A percentile compares a stretch with the other conserved stretches of the same genome.
These are phyloP conservation scores for Tanytarsus gracilentus DNA, from an alignment of 2,888 invertebrate species.

Conservation along the genomic window DNA sequence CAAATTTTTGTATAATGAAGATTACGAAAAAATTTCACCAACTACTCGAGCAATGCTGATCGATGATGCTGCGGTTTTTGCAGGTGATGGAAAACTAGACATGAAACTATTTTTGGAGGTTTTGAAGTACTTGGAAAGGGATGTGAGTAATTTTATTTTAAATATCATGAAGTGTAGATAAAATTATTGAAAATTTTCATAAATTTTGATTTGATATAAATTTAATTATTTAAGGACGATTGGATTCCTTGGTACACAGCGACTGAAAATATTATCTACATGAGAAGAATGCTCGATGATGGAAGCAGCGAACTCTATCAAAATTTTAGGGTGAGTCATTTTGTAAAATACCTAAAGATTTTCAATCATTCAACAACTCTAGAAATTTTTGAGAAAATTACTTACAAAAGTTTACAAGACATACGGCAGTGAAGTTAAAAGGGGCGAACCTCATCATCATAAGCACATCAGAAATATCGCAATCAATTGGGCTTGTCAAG, in stretches of 20 bases:
- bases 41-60: slow-evolving; percentile 21
- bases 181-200: no score
- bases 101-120: slow-evolving; percentile 10
- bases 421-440: not conserved
- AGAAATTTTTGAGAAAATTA: slow-evolving; percentile 13
- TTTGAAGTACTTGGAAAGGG: slow-evolving; percentile 7
- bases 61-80: slow-evolving; percentile 16
- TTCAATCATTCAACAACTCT: not conserved
- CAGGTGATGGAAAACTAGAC: not conserved
- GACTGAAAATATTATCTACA: not conserved
- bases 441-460: not conserved
- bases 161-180: no score
- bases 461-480: slow-evolving; percentile 5
- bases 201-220: not conserved
- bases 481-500: slow-evolving; percentile 19
- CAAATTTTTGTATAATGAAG: not conserved
- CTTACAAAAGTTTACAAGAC: not conserved
- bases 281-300: slow-evolving; percentile 1
- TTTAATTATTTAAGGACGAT: not conserved
- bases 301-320: not conserved
- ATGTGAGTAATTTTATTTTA: not conserved
- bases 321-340: not conserved
- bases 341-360: not conserved
- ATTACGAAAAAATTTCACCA: not conserved
- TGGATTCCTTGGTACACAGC: slow-evolving; percentile 14